Conservation (phyloP, 2,113 vertebrate genomes). For the Proteles cristata region DNA sequence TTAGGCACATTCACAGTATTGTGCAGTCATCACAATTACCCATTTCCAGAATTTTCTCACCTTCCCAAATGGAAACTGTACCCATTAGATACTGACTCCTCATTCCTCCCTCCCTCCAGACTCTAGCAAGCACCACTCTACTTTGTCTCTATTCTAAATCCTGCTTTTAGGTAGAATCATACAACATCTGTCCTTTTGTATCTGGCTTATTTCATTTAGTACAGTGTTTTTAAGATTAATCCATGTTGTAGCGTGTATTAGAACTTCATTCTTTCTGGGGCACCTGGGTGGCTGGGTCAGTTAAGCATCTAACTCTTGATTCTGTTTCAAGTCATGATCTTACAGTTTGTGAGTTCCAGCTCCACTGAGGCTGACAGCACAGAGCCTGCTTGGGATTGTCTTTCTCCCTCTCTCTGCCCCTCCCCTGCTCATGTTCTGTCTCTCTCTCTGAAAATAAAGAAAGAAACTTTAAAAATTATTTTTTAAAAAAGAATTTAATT, state of each 20-base stretch:
- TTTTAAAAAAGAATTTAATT: neutral
- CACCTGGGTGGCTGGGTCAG: no score
- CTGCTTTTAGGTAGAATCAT: neutral
- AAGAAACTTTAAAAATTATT: no score
- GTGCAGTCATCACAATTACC: neutral
- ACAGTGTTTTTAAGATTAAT: neutral
- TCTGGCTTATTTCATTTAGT: neutral
- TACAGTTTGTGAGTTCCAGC: no score
- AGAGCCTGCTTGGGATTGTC: no score
- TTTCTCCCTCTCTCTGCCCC: no score
- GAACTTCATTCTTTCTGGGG: neutral
- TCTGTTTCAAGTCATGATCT: no score
- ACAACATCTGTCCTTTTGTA: neutral
- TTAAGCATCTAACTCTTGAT: no score
- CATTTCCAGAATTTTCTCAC: neutral
- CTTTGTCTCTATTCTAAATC: neutral
- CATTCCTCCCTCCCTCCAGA: neutral
- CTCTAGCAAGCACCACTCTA: neutral
- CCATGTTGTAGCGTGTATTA: neutral
- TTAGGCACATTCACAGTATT: neutral
- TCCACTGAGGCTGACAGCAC: no score
- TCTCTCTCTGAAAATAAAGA: no score
- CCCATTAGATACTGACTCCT: neutral
- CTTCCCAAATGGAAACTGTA: neutral
- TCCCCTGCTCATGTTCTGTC: no score